Conservation (phyloP, 2,113 vertebrate species). For the Panthera uncia region DNA sequence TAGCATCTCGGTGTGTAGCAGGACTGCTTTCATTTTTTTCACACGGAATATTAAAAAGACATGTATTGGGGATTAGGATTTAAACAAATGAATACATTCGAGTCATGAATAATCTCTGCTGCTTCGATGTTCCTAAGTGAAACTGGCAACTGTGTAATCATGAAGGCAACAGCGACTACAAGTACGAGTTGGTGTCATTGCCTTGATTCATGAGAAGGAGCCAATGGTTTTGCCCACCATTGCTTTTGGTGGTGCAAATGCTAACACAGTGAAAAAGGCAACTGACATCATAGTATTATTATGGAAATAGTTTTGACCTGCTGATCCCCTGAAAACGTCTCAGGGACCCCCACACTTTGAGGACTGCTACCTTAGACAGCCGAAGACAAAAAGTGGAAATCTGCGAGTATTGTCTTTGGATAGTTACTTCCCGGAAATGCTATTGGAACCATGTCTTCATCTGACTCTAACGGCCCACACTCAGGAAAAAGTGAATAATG, state of each 20-base stretch:
- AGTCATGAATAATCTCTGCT: neutral
- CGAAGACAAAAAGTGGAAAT: neutral
- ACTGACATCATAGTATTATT: neutral
- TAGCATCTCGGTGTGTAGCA: neutral
- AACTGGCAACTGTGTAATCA: neutral
- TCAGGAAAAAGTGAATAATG: neutral
- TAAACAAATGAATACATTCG: neutral
- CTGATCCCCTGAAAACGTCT: neutral
- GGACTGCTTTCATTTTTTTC: neutral
- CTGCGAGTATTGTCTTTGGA: neutral
- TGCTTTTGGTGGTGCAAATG: neutral
- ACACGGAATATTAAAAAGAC: neutral
- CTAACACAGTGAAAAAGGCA: neutral
- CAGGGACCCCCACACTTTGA: neutral
- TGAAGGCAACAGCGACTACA: fast-evolving
- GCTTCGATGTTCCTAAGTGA: neutral
- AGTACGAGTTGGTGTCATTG: neutral
- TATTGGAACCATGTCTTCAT: neutral
- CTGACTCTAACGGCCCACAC: neutral
- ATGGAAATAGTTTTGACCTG: neutral
- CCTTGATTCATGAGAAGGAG: neutral
- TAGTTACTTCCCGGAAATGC: neutral
- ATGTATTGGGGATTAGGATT: neutral
- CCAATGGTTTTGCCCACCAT: neutral
- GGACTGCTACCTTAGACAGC: neutral